phyloP scores from a whole-genome alignment of 2,888 invertebrate genomes.

The Incurvaria masculella region DNA sequence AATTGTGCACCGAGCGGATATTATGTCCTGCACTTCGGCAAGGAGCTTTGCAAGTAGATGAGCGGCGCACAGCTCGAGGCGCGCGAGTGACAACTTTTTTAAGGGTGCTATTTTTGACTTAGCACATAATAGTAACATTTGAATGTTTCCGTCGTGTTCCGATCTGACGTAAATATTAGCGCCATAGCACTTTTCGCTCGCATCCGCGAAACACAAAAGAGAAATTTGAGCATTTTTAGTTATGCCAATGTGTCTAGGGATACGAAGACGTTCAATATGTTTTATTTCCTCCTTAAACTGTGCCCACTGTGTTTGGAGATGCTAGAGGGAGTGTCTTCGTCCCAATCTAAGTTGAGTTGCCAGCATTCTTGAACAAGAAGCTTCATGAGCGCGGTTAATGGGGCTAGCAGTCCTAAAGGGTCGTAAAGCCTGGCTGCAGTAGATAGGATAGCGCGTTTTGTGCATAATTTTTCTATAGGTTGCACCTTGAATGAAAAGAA shows the following conservation, averaged over 20 bases:
- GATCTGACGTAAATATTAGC: constrained; percentile 3
- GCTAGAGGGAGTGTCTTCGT: constrained; percentile 5
- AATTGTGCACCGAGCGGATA: constrained; percentile 6
- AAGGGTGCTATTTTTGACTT: constrained; percentile 5
- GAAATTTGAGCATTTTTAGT: neutral
- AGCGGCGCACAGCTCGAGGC: constrained; percentile 12
- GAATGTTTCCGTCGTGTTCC: neutral
- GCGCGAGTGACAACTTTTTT: constrained; percentile 6
- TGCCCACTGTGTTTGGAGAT: neutral
- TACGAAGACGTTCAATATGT: neutral
- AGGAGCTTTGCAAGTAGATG: constrained; percentile 5
- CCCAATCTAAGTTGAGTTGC: constrained; percentile 3
- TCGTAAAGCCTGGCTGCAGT: neutral
- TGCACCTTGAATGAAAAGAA: neutral
- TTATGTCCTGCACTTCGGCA: neutral
- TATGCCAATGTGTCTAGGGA: constrained; percentile 3
- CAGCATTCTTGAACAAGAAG: constrained; percentile 4
- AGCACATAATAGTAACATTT: neutral
- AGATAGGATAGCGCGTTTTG: constrained; percentile 4
- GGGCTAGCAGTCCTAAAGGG: constrained; percentile 1
- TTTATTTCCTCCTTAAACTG: neutral
- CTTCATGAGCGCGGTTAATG: constrained; percentile 1
- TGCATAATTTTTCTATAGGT: neutral
- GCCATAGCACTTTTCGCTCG: constrained; percentile 3
- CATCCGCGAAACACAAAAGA: constrained; percentile 3